Evolutionary conservation across 2,113 vertebrate genomes (phyloP).

Genomic region (Rhabdomys dilectus): DNA sequence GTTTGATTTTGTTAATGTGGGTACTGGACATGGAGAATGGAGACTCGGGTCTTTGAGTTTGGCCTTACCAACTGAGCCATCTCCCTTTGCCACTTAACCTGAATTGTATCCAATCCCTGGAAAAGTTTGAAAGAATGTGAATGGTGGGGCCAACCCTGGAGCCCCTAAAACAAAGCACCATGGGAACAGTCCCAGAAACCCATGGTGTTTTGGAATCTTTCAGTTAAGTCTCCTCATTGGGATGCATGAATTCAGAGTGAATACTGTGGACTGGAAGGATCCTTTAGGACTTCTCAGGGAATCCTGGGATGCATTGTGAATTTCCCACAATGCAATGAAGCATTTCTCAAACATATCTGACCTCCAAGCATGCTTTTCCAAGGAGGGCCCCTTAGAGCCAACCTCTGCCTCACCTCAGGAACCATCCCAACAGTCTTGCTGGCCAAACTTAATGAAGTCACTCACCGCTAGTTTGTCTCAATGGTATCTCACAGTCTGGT

Average conservation of each 20-base stretch:
- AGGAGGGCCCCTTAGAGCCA: rapidly evolving
- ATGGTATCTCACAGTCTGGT: background rate
- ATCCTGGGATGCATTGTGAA: background rate
- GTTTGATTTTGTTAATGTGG: background rate
- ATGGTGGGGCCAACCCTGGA: background rate
- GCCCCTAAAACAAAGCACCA: background rate
- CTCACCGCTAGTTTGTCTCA: rapidly evolving
- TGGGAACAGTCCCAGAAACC: rapidly evolving
- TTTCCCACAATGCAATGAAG: background rate
- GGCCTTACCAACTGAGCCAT: background rate
- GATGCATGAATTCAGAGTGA: rapidly evolving
- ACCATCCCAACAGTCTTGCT: background rate
- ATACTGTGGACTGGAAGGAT: no score
- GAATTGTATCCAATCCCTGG: background rate
- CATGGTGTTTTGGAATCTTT: background rate
- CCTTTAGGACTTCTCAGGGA: background rate
- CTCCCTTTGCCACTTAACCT: background rate
- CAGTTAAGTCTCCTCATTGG: background rate
- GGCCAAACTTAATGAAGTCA: background rate
- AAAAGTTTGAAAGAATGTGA: background rate
- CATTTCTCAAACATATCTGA: background rate
- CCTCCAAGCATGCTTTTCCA: background rate
- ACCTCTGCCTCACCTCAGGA: background rate
- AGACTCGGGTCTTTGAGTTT: background rate
- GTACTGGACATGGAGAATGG: background rate